phyloP scores from a whole-genome alignment of 2,797 vertebrate species.

The Meda fulgida region DNA sequence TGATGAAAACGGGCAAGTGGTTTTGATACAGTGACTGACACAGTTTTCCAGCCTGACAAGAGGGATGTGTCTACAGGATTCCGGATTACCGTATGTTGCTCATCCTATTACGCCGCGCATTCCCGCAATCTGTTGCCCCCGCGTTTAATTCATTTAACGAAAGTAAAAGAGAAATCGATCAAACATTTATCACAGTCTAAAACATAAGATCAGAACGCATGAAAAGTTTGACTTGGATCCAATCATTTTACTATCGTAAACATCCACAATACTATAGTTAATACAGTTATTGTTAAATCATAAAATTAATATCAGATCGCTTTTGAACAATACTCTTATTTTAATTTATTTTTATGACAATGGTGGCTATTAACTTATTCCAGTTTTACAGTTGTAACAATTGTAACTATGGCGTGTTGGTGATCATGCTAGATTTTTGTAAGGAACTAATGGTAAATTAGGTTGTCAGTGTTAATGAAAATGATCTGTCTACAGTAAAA shows the following conservation, averaged over 20 bases:
- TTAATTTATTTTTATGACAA: background rate
- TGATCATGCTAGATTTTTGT: background rate
- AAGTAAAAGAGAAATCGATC: constrained; percentile 42
- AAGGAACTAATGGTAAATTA: background rate
- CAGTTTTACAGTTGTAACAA: background rate
- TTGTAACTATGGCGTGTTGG: background rate
- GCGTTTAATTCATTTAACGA: constrained; percentile 37
- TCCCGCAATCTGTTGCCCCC: constrained; percentile 66
- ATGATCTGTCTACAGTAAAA: background rate
- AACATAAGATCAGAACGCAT: background rate
- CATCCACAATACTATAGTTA: background rate
- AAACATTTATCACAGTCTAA: background rate
- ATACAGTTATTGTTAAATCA: background rate
- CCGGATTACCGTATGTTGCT: constrained; percentile 58
- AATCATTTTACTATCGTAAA: background rate
- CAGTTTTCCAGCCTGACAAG: constrained; percentile 28
- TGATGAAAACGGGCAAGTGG: constrained; percentile 13
- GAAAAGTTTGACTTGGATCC: constrained; percentile 23
- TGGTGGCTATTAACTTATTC: background rate
- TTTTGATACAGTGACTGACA: constrained; percentile 25
- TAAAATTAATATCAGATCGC: background rate
- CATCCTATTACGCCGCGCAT: constrained; percentile 62
- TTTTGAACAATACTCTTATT: background rate
- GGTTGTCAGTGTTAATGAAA: background rate
- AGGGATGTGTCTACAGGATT: constrained; percentile 34